phyloP scores from a whole-genome alignment of 2,888 invertebrate genomes.

The Hemicrepidius hirtus region DNA sequence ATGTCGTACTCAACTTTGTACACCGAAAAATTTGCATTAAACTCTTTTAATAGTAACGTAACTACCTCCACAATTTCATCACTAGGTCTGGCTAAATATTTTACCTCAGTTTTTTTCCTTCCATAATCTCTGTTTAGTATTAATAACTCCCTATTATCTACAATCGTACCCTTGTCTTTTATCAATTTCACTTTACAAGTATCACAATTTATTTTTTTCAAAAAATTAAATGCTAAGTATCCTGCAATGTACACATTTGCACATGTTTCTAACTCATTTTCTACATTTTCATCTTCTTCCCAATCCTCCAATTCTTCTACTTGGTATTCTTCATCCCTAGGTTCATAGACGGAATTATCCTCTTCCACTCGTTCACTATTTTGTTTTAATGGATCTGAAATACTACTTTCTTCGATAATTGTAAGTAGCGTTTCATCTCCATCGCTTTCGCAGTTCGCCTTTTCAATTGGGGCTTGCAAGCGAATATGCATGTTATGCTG shows the following conservation, averaged over 20 bases:
- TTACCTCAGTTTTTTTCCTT: too few relatives aligned
- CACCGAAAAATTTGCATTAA: too few relatives aligned
- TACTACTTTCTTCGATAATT: background rate
- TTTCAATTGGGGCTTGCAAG: background rate
- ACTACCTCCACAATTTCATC: too few relatives aligned
- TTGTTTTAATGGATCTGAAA: background rate
- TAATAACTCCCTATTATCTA: too few relatives aligned
- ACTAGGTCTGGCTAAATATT: too few relatives aligned
- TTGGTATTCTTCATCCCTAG: background rate
- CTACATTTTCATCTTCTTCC: background rate
- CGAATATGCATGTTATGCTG: constrained; percentile 30
- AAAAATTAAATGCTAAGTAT: background rate
- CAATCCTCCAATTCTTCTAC: background rate
- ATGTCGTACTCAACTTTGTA: too few relatives aligned
- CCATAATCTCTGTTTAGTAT: too few relatives aligned
- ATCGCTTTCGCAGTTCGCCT: constrained; percentile 13
- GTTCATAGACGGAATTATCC: too few relatives aligned
- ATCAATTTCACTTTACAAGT: constrained; percentile 1
- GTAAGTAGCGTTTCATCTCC: constrained; percentile 11
- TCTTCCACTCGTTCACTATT: background rate
- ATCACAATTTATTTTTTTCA: too few relatives aligned
- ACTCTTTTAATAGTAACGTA: too few relatives aligned
- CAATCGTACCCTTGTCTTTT: too few relatives aligned
- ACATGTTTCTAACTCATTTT: background rate
- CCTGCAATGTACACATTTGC: background rate